Evolutionary conservation across 2,113 vertebrate species (phyloP).

Genomic region (Pteropus alecto): DNA sequence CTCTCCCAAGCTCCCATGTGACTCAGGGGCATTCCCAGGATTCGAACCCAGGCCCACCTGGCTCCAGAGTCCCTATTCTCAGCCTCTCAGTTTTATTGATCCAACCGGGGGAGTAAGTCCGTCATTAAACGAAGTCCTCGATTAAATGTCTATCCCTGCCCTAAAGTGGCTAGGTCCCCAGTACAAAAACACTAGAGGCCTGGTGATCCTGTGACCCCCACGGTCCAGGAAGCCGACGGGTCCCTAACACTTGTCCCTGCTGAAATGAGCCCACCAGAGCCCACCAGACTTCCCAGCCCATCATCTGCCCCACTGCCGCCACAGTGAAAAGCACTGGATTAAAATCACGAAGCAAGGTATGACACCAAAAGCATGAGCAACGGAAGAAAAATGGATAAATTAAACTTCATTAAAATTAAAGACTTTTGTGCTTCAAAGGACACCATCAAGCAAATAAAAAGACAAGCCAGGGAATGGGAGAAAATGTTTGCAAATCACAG

Average conservation of each 20-base stretch:
- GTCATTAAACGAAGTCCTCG: no score
- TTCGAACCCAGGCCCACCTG: neutral
- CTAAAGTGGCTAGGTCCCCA: neutral
- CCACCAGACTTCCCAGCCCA: neutral
- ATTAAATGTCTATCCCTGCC: neutral
- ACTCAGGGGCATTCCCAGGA: neutral
- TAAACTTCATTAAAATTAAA: neutral
- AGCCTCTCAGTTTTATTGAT: neutral
- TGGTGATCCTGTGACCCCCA: neutral
- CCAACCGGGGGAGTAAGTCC: neutral
- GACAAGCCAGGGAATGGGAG: neutral
- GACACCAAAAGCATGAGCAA: neutral
- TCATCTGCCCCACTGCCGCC: no score
- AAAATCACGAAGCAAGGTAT: neutral
- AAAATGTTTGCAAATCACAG: neutral
- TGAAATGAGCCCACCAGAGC: neutral
- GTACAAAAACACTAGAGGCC: neutral
- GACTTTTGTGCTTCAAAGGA: neutral
- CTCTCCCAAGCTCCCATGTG: neutral
- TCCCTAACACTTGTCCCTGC: neutral
- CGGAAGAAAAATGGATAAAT: rapidly evolving
- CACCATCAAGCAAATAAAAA: neutral
- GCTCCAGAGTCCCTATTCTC: neutral
- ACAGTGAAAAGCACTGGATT: neutral
- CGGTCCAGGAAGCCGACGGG: rapidly evolving